Conservation (phyloP, 2,113 vertebrate species). For the Microcebus lehilahytsara region DNA sequence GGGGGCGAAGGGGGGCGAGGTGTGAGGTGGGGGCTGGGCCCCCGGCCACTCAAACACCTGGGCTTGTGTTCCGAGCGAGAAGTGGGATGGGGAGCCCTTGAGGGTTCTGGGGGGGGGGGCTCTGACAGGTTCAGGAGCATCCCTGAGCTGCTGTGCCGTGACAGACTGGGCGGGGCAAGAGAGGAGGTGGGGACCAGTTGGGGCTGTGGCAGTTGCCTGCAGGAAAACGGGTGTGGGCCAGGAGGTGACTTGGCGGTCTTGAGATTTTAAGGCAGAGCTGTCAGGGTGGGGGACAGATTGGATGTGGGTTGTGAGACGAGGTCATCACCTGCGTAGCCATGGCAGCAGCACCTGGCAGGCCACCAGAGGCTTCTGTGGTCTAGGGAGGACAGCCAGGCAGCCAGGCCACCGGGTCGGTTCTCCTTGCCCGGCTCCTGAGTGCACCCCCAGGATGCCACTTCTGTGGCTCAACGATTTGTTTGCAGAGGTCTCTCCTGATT, state of each 20-base stretch:
- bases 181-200: accelerated
- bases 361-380: background rate
- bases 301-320: background rate
- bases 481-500: background rate
- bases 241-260: background rate
- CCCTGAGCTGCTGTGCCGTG: background rate
- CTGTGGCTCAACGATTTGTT: background rate
- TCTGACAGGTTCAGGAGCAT: background rate
- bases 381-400: background rate
- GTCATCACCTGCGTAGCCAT: too few relatives aligned
- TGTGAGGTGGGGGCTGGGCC: background rate
- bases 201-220: background rate
- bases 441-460: background rate
- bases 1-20: accelerated
- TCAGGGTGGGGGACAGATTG: background rate
- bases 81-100: too few relatives aligned
- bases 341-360: background rate
- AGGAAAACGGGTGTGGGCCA: background rate
- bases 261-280: background rate
- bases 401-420: background rate
- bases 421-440: too few relatives aligned
- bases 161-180: background rate
- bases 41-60: background rate
- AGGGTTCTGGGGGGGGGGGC: background rate
- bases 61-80: background rate